Conservation (phyloP, 1,140 invertebrate species). For the Drosophila bifasciata region DNA sequence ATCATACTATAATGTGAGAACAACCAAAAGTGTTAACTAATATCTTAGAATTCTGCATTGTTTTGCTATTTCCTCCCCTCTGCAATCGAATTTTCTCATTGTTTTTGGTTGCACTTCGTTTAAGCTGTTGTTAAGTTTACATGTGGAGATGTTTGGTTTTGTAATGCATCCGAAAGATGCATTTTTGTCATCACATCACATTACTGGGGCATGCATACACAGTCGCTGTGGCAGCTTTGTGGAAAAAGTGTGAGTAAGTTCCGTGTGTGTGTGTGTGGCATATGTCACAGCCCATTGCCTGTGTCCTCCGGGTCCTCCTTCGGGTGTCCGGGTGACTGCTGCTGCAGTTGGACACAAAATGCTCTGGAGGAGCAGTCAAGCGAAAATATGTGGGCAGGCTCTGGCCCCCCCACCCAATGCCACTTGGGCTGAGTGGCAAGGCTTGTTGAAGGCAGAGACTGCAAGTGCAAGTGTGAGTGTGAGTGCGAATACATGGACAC, state of each 20-base stretch:
- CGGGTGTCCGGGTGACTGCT: too few relatives aligned
- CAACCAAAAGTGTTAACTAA: too few relatives aligned
- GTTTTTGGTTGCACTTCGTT: slow-evolving; percentile 34
- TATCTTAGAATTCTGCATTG: too few relatives aligned
- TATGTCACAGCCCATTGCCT: slow-evolving; percentile 37
- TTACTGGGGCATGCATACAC: slow-evolving; percentile 27
- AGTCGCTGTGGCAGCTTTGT: neutral
- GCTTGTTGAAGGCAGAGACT: slow-evolving; percentile 17
- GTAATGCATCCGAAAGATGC: slow-evolving; percentile 49
- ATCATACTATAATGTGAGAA: too few relatives aligned
- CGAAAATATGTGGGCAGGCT: slow-evolving; percentile 52
- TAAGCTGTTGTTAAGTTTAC: slow-evolving; percentile 54
- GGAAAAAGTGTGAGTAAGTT: neutral
- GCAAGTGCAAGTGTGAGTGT: neutral
- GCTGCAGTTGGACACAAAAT: slow-evolving; percentile 41
- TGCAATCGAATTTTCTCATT: neutral
- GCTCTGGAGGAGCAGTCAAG: slow-evolving; percentile 33
- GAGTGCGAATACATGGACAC: slow-evolving; percentile 29
- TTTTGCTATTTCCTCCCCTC: neutral
- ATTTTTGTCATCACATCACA: slow-evolving; percentile 41
- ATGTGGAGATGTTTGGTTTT: slow-evolving; percentile 47
- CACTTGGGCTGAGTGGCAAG: slow-evolving; percentile 41
- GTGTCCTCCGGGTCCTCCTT: slow-evolving; percentile 38
- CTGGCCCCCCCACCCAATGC: slow-evolving; percentile 19
- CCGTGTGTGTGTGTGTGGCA: slow-evolving; percentile 12